These are phyloP conservation scores for Patiria miniata DNA, from an alignment of 35 echinoderm and acorn worm species.

Conservation along the genomic window DNA sequence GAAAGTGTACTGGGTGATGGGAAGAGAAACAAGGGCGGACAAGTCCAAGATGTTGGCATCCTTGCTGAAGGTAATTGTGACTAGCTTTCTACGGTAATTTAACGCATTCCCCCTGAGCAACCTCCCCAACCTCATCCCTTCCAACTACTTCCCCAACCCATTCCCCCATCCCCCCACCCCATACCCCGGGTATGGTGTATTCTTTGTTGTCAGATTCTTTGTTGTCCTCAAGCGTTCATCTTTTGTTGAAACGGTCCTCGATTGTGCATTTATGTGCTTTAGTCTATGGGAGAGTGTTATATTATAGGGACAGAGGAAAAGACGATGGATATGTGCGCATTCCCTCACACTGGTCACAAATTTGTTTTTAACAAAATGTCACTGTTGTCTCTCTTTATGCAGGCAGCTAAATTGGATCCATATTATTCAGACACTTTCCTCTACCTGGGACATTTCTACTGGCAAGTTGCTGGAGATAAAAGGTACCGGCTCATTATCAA, in stretches of 20 bases:
- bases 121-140: too few relatives aligned
- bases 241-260: too few relatives aligned
- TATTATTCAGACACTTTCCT: constrained; percentile 72
- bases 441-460: constrained; percentile 79
- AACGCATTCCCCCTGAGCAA: too few relatives aligned
- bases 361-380: too few relatives aligned
- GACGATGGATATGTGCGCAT: background rate
- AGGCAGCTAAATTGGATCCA: constrained; percentile 88
- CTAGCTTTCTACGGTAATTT: background rate
- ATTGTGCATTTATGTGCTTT: too few relatives aligned
- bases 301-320: background rate
- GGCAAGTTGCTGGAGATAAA: constrained; percentile 56
- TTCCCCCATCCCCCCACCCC: too few relatives aligned
- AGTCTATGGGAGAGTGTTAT: background rate
- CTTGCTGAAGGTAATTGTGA: constrained; percentile 67
- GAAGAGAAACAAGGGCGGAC: constrained; percentile 50
- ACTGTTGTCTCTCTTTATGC: background rate
- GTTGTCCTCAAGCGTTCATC: too few relatives aligned
- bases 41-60: constrained; percentile 62
- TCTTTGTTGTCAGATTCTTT: too few relatives aligned
- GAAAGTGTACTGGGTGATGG: constrained; percentile 77
- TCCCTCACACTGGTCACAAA: too few relatives aligned
- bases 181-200: too few relatives aligned
- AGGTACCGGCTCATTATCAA: constrained; percentile 40
- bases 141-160: too few relatives aligned